Evolutionary conservation across 2,113 vertebrate species (phyloP), one percentile per base, ranked within the genome.

Genomic region (Trogon melanurus): DNA sequence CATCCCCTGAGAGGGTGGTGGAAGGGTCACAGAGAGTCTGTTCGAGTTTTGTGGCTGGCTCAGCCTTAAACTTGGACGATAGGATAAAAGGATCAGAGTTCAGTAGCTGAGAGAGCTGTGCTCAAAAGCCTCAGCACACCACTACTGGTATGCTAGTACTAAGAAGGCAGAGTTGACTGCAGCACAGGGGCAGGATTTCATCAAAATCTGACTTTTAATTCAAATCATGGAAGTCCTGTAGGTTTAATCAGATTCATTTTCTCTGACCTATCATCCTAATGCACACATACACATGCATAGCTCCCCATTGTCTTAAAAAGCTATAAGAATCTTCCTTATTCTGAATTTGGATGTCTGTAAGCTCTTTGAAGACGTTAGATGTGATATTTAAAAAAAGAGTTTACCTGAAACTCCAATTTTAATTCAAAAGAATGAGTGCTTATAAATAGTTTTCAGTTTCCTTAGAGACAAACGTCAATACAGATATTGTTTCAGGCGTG

Each of bases 201-300:
- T 30, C 11, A 88, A 84, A 69, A 79, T 65, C 89, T 87, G 32
- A 23, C 22, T 76, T 82, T 34, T 80, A 9, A 36, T 72, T 82
- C 21, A 91, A 36, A 19, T 22, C 23, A 50, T 32, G 13, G 8
- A 61, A 79, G 2, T 79, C 2, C 20, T 57, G 19, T n/a, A 57
- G 20, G 6, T 92, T 72, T 70, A 54, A 61, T 48, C 26, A 85
- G 36, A 50, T 89, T 66, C 1, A 18, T 71, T 92, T 90, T 81
- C 25, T 85, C 56, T 74, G 70, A 66, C 12, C 18, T 79, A 8
- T n/a, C 22, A 51, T 67, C 29, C 29, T 61, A 54, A 66, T 22
- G 20, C 29, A 51, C 16, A n/a, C 23, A 13, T 1, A 2, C 27
- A 18, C 32, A 20, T 26, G 25, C 17, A 6, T 8, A 3, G 2